These are phyloP conservation scores for Leptodactylus fallax DNA, from an alignment of 2,797 vertebrate species.

Conservation along the genomic window DNA sequence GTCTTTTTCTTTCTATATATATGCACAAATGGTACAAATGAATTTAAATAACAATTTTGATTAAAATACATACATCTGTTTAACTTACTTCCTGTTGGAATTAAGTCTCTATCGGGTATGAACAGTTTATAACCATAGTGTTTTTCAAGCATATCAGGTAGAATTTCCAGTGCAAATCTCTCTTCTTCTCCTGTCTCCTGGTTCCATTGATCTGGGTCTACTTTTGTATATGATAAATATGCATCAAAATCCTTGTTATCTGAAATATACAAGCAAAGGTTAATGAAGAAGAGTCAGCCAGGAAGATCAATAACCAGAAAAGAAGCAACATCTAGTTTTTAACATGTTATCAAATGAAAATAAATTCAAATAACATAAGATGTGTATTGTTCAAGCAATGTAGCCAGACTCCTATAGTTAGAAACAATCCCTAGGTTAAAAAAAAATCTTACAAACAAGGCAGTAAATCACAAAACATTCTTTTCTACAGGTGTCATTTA, in stretches of 20 bases:
- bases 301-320: background rate
- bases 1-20: background rate
- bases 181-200: conserved; percentile 97
- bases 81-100: conserved; percentile 98
- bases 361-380: no score
- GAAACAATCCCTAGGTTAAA: no score
- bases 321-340: background rate
- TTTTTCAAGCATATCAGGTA: conserved; percentile 97
- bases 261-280: conserved; percentile 66
- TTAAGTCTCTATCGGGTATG: conserved; percentile 98
- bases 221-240: conserved; percentile 98
- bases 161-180: conserved; percentile 95
- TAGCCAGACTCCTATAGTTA: no score
- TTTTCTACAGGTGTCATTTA: no score
- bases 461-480: no score
- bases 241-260: conserved; percentile 95
- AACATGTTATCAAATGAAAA: background rate
- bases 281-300: conserved; percentile 11
- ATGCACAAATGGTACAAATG: background rate
- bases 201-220: conserved; percentile 98
- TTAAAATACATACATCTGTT: background rate
- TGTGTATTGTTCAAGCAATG: no score
- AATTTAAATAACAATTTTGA: background rate
- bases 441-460: no score
- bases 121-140: conserved; percentile 98